phyloP scores from a whole-genome alignment of 2,113 vertebrate genomes.

The Polypterus bichir region DNA sequence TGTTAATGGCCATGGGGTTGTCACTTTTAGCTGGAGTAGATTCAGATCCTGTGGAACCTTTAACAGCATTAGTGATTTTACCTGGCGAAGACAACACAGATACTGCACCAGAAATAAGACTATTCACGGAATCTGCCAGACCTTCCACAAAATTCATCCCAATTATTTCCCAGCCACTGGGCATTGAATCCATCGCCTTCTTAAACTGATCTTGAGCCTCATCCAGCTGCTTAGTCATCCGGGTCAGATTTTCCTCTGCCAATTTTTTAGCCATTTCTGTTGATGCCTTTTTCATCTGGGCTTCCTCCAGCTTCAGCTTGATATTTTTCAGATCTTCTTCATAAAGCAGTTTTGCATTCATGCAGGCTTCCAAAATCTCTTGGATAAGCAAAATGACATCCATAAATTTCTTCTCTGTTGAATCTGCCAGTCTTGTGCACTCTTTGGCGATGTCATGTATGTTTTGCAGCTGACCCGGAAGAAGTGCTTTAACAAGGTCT shows the following conservation, averaged over 20 bases:
- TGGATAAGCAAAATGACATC: background rate
- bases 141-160: background rate
- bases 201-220: background rate
- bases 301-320: background rate
- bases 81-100: background rate
- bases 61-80: no score
- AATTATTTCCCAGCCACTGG: conserved; percentile 1
- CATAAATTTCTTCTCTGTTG: conserved; percentile 4
- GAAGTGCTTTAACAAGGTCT: conserved; percentile 16
- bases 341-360: conserved; percentile 13
- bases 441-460: conserved; percentile 7
- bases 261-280: background rate
- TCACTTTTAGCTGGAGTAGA: no score
- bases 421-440: conserved; percentile 1
- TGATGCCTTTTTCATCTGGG: background rate
- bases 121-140: background rate
- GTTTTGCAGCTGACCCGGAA: conserved; percentile 23
- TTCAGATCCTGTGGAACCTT: no score
- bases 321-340: conserved; percentile 11
- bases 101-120: background rate
- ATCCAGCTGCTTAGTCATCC: conserved; percentile 4
- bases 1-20: no score
- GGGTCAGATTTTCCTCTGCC: background rate
- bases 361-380: conserved; percentile 13
- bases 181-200: background rate